Percentiles rank a stretch among this genome's conserved stretches.
Evolutionary conservation across 2,888 invertebrate genomes (phyloP).

Genomic region (Dilophus febrilis): DNA sequence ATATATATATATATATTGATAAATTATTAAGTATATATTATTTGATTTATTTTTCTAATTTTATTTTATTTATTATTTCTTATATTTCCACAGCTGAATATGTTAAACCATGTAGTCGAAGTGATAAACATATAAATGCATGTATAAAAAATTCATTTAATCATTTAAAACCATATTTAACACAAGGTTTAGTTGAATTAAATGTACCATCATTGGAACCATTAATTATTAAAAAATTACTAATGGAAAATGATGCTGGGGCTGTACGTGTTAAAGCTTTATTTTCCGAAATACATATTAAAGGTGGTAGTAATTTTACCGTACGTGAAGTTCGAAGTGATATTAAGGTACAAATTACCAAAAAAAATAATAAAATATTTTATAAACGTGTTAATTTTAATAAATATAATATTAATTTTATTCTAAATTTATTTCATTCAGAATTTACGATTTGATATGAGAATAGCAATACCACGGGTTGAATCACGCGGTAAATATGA

Average conservation of each 20-base stretch:
- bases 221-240: constrained; percentile 46
- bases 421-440: constrained; percentile 25
- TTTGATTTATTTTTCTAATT: too few relatives aligned
- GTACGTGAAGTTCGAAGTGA: constrained; percentile 49
- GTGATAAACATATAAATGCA: constrained; percentile 43
- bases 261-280: constrained; percentile 54
- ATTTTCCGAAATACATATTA: constrained; percentile 56
- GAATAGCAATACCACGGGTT: constrained; percentile 42
- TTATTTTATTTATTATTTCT: constrained; percentile 7
- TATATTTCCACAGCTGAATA: constrained; percentile 44
- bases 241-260: constrained; percentile 64
- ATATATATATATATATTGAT: too few relatives aligned
- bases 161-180: constrained; percentile 52
- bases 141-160: constrained; percentile 55
- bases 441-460: constrained; percentile 44
- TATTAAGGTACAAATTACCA: constrained; percentile 13
- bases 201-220: constrained; percentile 62
- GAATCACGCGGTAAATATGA: constrained; percentile 62
- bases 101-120: constrained; percentile 48
- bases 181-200: constrained; percentile 50
- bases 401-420: constrained; percentile 1
- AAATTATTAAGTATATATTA: too few relatives aligned
- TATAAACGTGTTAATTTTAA: constrained; percentile 2
- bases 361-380: too few relatives aligned
- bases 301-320: constrained; percentile 59